Conservation (phyloP, 2,888 invertebrate genomes). For the Catocala fraxini region DNA sequence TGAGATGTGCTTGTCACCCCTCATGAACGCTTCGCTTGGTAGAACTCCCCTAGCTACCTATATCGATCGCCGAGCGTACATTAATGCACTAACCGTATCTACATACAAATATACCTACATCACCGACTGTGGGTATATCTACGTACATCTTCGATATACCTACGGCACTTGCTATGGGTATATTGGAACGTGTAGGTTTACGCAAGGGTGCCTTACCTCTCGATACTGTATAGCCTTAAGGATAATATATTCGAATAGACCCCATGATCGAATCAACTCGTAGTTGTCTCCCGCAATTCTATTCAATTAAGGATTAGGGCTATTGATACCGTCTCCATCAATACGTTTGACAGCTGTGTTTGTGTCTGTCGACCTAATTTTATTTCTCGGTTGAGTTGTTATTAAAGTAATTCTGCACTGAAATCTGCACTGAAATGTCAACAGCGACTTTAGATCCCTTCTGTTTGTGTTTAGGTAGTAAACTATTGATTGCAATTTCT, state of each 20-base stretch:
- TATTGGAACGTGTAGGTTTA: too few relatives aligned
- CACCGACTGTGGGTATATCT: too few relatives aligned
- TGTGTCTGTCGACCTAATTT: background rate
- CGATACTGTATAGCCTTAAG: background rate
- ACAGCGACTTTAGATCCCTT: too few relatives aligned
- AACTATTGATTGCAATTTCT: too few relatives aligned
- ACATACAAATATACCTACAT: constrained; percentile 1
- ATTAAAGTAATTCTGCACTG: background rate
- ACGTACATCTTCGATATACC: too few relatives aligned
- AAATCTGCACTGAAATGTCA: too few relatives aligned
- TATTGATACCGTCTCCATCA: background rate
- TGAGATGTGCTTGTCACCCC: constrained; percentile 6
- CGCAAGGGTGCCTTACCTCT: too few relatives aligned
- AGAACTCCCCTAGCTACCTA: constrained; percentile 1
- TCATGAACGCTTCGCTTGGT: constrained; percentile 1
- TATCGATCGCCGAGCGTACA: constrained; percentile 11
- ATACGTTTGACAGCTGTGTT: background rate
- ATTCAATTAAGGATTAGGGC: background rate
- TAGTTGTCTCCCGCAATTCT: background rate
- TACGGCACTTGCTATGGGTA: too few relatives aligned
- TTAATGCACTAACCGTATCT: constrained; percentile 9
- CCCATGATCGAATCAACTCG: background rate
- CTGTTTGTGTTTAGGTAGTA: too few relatives aligned
- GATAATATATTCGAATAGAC: background rate
- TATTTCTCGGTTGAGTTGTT: background rate